Conservation (phyloP, 1,140 invertebrate genomes). For the Hylaeus volcanicus region DNA sequence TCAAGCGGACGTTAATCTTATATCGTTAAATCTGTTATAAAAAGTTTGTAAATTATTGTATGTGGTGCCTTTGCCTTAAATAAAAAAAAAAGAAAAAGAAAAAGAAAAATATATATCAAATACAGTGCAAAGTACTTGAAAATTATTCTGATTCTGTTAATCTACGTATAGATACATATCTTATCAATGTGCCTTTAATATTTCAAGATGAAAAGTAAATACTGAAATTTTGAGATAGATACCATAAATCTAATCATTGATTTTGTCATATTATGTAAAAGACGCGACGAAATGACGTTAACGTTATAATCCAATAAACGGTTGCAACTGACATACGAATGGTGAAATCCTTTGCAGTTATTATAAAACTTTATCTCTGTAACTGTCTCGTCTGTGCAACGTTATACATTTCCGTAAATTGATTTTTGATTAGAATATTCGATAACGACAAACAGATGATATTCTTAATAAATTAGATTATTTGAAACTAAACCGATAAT, state of each 20-base stretch:
- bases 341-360: neutral
- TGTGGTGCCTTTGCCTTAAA: neutral
- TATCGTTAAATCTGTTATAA: neutral
- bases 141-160: neutral
- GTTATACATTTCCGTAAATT: neutral
- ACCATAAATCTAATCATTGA: neutral
- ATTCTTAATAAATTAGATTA: constrained; percentile 1
- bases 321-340: neutral
- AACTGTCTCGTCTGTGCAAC: neutral
- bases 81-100: neutral
- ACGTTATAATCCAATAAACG: constrained; percentile 21
- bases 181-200: neutral
- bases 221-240: constrained; percentile 7
- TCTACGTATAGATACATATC: neutral
- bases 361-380: constrained; percentile 14
- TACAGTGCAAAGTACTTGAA: neutral
- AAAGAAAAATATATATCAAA: neutral
- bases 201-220: neutral
- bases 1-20: neutral
- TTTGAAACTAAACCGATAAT: constrained; percentile 13
- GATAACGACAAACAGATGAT: neutral
- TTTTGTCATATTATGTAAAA: constrained; percentile 22
- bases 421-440: neutral
- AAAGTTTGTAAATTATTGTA: constrained; percentile 1
- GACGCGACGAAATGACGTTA: constrained; percentile 7